Conservation (phyloP, 2,797 vertebrate species). For the Alosa sapidissima region DNA sequence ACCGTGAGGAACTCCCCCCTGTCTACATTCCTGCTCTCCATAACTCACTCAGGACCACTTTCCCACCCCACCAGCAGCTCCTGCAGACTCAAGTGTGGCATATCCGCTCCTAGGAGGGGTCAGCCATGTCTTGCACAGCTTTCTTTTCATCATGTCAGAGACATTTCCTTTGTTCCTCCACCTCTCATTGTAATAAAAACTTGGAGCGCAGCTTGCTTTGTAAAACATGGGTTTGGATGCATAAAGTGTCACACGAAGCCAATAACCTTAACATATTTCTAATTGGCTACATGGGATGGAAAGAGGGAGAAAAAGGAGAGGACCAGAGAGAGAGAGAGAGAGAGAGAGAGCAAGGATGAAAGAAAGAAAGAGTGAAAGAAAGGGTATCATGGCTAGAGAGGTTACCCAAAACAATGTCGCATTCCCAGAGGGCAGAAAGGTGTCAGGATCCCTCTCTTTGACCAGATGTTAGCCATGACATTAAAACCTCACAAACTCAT, state of each 20-base stretch:
- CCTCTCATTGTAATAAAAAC: conserved; percentile 7
- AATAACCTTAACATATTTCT: not conserved
- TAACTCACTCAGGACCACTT: conserved; percentile 1
- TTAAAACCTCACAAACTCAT: conserved; percentile 58
- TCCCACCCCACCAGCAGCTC: not conserved
- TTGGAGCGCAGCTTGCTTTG: not conserved
- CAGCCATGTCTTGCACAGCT: not conserved
- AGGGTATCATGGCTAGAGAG: not conserved
- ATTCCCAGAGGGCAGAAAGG: conserved; percentile 5
- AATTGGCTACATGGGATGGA: not conserved
- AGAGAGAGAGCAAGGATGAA: not conserved
- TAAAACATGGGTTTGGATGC: not conserved
- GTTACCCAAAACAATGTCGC: conserved; percentile 16
- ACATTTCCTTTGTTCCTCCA: conserved; percentile 29
- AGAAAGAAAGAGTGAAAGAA: not conserved
- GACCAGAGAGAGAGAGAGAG: not conserved
- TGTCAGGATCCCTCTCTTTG: not conserved
- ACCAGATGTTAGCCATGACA: conserved; percentile 65
- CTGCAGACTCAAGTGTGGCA: not conserved
- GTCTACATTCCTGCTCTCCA: conserved; percentile 19
- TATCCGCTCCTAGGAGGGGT: not conserved
- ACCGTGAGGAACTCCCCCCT: not conserved
- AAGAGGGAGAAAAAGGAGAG: not conserved
- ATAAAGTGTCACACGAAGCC: not conserved
- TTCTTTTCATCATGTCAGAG: conserved; percentile 44